Conservation (phyloP, 2,113 vertebrate genomes). For the Pseudopodoces humilis region DNA sequence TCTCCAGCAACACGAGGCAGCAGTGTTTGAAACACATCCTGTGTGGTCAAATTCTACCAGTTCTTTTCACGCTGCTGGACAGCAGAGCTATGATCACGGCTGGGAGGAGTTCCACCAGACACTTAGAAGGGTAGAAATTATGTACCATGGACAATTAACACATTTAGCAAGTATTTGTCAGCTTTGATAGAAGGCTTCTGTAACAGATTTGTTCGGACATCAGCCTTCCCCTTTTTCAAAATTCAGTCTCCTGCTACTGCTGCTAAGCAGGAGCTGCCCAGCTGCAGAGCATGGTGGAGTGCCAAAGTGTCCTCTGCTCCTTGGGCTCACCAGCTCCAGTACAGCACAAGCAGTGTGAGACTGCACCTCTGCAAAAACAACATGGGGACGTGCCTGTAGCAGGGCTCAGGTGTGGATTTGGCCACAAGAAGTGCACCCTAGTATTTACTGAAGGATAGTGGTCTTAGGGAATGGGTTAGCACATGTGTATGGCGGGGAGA, state of each 20-base stretch:
- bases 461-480: not conserved
- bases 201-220: not conserved
- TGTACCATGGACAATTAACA: not conserved
- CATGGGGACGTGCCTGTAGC: rapidly evolving
- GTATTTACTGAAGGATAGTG: not conserved
- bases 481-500: not conserved
- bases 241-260: not conserved
- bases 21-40: not conserved
- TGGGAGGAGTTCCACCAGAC: conserved; percentile 72
- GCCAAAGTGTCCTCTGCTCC: not conserved
- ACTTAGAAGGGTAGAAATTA: not conserved
- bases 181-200: not conserved
- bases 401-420: not conserved
- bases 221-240: not conserved
- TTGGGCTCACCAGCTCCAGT: not conserved
- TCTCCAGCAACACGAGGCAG: conserved; percentile 54
- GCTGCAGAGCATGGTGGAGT: not conserved
- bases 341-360: not conserved
- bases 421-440: not conserved
- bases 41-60: not conserved
- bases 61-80: not conserved
- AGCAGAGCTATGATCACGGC: conserved; percentile 4
- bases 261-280: not conserved
- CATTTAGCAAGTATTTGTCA: not conserved
- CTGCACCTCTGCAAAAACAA: not conserved